A percentile compares a stretch with the other conserved stretches of the same genome.
These are phyloP conservation scores for Oxytorus armatus DNA, from an alignment of 2,888 invertebrate genomes.

Conservation along the genomic window DNA sequence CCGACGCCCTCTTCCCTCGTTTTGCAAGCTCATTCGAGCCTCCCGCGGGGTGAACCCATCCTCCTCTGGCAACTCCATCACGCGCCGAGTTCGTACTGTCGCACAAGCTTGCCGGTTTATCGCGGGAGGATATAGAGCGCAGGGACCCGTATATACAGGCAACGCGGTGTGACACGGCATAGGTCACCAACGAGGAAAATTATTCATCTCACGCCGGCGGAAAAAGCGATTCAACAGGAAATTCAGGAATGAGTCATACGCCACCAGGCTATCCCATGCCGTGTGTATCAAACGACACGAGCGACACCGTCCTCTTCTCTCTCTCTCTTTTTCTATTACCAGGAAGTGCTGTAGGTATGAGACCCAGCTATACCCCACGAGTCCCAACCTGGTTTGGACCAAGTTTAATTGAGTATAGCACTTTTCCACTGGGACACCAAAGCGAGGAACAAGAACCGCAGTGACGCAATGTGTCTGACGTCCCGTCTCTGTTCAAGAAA, in stretches of 20 bases:
- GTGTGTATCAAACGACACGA: slow-evolving; percentile 18
- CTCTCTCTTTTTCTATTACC: slow-evolving; percentile 67
- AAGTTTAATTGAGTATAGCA: slow-evolving; percentile 82
- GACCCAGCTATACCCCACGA: slow-evolving; percentile 58
- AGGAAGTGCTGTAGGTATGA: slow-evolving; percentile 43
- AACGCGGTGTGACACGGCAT: slow-evolving; percentile 48
- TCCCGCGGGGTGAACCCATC: slow-evolving; percentile 47
- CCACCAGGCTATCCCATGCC: slow-evolving; percentile 61
- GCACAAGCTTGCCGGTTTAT: slow-evolving; percentile 50
- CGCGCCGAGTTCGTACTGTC: slow-evolving; percentile 49
- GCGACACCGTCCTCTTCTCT: neutral
- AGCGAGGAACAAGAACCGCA: neutral
- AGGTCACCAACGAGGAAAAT: slow-evolving; percentile 72
- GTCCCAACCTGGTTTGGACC: slow-evolving; percentile 79
- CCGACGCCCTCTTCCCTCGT: slow-evolving; percentile 50
- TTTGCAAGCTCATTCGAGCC: slow-evolving; percentile 58
- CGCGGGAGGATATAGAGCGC: slow-evolving; percentile 26
- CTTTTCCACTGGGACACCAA: slow-evolving; percentile 71
- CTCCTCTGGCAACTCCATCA: slow-evolving; percentile 58
- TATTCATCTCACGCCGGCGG: slow-evolving; percentile 77
- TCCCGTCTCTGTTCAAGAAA: slow-evolving; percentile 13
- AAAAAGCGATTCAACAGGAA: slow-evolving; percentile 75
- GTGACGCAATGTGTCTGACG: slow-evolving; percentile 22
- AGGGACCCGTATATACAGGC: slow-evolving; percentile 14
- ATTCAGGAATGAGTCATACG: slow-evolving; percentile 77